Base-by-base conservation (phyloP, 1,140 invertebrate species). In the Drosophila bifasciata region DNA sequence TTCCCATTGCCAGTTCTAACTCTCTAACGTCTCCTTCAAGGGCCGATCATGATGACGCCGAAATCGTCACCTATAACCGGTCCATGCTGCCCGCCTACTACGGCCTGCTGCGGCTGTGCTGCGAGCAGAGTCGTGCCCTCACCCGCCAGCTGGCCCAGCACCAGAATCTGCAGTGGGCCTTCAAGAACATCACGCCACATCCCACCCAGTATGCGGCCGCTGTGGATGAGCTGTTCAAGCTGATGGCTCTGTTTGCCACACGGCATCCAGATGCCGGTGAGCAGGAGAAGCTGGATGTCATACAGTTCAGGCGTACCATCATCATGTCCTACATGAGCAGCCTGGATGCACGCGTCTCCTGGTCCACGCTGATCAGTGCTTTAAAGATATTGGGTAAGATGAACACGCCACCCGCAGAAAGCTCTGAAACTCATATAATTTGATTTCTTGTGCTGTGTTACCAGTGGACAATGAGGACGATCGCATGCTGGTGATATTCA, bases 111-210 rank as follows among this genome's bases (percentile, higher is more conserved):
- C 93, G 97, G 63, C 93, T 98, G 88, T 98, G 97, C 90, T 98
- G 97, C 91, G 95, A 97, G 77, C 95, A 97, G 81, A 98, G 97
- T 1, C 93, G 95, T 6, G 92, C 94, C 4, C 97, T 98, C 91
- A 97, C 97, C 19, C 93, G 97, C 57, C 95, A 97, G 86, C 92
- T 98, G 21, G 96, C 97, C 1, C 95, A 95, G 68, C 97, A 99
- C 93, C 97, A 98, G 92, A 98, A 99, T 92, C 95, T 98, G 41
- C 96, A 97, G 89, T 99, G 97, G 97, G 97, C 97, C 48, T 98
- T 98, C 91, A 97, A 98, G 86, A 98, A 98, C 90, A 98, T 99
- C 55, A 97, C 97, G 16, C 97, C 97, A 13, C 97, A 98, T 93
- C 96, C 97, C 15, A 97, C 96, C 21, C 97, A 98, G 80, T 99